Evolutionary conservation across 1,140 invertebrate genomes (phyloP), one percentile per base, ranked within the genome.

Genomic region (Euborellia annulipes): DNA sequence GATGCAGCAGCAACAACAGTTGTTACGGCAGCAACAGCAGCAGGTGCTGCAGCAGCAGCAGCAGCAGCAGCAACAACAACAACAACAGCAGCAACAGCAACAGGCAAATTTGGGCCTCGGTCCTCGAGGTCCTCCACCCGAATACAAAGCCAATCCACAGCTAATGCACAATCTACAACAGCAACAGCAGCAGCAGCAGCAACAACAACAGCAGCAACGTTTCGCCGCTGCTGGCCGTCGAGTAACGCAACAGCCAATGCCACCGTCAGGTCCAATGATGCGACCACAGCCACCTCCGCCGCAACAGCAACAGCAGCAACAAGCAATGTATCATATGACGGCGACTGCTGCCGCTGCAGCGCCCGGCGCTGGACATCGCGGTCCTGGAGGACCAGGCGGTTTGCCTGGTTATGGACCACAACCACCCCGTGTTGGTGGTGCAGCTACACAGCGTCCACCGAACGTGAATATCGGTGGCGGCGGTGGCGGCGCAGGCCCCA

Each of bases 201-300:
- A 47, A 18, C 57, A 61, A 20, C 54, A 55, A 59, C 71, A 23
- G 38, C 40, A 38, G 21, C 48, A 46, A 43, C 34, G 38, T 21
- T 41, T 46, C n/a, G 22, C 21, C 11, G 19, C 19, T 4, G 41
- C 36, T 17, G 45, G 45, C 18, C 20, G 48, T 13, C 23, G 47
- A n/a, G 47, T 27, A 2, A 8, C 36, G 4, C 41, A 42, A 50
- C 76, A 79, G 50, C 71, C 75, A 2, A 77, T 78, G 60, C 76
- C 76, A 23, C 76, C 76, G 22, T 78, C 76, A 17, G 73, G 76
- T 52, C 75, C 76, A 8, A 79, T 78, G 75, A 77, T 78, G 69
- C 65, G 75, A 44, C 72, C 73, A 2, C 73, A 75, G 60, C 68
- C 71, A 54, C 63, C 67, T 47, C 68, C 69, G 51, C 64, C 67